These are phyloP conservation scores for Leguminivora glycinivorella DNA, from an alignment of 1,140 invertebrate species.

Conservation along the genomic window DNA sequence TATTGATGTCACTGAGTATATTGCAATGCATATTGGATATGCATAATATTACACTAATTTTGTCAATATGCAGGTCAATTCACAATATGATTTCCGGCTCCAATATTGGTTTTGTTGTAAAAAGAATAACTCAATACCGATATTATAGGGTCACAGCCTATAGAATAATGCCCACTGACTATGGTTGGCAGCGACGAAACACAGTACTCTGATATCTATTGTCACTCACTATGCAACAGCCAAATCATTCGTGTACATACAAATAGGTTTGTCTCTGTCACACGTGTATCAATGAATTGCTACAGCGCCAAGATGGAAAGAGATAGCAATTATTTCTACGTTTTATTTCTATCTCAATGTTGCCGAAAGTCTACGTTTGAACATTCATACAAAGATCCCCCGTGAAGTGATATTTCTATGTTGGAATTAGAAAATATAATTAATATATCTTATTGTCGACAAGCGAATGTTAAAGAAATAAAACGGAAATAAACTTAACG, in stretches of 20 bases:
- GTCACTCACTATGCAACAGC: slow-evolving; percentile 9
- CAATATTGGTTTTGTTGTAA: neutral
- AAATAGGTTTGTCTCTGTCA: slow-evolving; percentile 11
- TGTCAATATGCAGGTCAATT: no score
- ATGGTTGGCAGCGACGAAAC: slow-evolving; percentile 53
- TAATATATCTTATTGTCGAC: neutral
- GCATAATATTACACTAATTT: no score
- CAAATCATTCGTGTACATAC: slow-evolving; percentile 10
- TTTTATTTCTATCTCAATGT: slow-evolving; percentile 7
- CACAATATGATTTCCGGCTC: no score
- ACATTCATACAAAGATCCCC: neutral
- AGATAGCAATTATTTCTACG: slow-evolving; percentile 5
- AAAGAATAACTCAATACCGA: neutral
- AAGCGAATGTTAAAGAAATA: neutral
- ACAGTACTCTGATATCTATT: slow-evolving; percentile 32
- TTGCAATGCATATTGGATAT: neutral
- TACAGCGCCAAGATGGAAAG: neutral
- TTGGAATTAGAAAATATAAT: neutral
- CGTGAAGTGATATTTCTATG: neutral
- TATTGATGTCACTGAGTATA: neutral
- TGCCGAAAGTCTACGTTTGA: neutral
- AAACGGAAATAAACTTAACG: slow-evolving; percentile 6
- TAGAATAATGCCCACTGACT: neutral
- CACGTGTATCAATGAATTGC: neutral
- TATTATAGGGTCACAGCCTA: neutral